A percentile compares a stretch with the other conserved stretches of the same genome.
Evolutionary conservation across 1,140 invertebrate species (phyloP).

Genomic region (Plodia interpunctella): DNA sequence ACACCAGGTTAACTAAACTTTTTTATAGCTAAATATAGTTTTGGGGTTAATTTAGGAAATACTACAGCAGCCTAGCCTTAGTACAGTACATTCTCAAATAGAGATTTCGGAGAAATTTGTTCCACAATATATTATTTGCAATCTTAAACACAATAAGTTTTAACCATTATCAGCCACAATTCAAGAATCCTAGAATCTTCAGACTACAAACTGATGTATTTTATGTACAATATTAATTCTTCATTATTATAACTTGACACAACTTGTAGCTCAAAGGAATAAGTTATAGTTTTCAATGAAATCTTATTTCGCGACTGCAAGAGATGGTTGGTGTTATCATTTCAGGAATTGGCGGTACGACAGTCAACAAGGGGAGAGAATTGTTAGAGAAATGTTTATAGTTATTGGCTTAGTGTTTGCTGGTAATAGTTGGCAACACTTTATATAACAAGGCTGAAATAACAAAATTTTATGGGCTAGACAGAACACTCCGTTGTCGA

Average conservation of each 20-base stretch:
- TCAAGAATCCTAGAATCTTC: constrained; percentile 21
- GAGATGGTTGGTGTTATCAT: background rate
- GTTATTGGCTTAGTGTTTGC: constrained; percentile 48
- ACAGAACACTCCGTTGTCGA: background rate
- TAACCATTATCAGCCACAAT: background rate
- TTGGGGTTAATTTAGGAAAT: no score
- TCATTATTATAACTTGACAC: background rate
- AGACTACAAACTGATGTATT: constrained; percentile 11
- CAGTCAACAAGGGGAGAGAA: constrained; percentile 42
- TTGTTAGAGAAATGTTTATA: constrained; percentile 59
- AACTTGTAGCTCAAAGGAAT: background rate
- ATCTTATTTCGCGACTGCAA: background rate
- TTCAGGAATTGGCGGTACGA: constrained; percentile 32
- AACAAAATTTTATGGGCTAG: constrained; percentile 24
- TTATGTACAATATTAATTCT: constrained; percentile 9
- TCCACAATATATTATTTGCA: no score
- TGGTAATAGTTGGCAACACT: constrained; percentile 39
- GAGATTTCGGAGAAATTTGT: no score
- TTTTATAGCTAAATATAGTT: no score
- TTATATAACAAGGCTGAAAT: constrained; percentile 17
- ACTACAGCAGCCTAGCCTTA: no score
- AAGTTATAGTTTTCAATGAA: background rate
- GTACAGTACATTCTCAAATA: no score
- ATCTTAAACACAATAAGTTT: no score
- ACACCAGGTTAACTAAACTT: no score